Evolutionary conservation across 1,140 invertebrate species (phyloP).

Genomic region (Macrostomum lignano): DNA sequence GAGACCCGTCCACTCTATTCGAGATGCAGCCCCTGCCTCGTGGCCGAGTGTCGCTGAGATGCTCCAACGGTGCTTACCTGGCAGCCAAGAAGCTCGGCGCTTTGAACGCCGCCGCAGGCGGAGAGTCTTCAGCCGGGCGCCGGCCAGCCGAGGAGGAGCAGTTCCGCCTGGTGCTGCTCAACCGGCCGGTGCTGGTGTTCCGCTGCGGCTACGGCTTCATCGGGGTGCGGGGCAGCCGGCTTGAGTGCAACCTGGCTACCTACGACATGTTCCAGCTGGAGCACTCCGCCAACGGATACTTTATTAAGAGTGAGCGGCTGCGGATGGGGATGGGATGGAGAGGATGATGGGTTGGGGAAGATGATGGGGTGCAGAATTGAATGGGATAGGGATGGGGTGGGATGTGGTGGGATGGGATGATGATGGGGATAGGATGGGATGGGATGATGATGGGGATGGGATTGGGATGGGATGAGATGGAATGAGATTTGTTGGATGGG

Average conservation of each 20-base stretch:
- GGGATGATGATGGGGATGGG: no score
- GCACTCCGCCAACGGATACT: conserved; percentile 46
- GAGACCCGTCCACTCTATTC: conserved; percentile 36
- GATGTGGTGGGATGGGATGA: no score
- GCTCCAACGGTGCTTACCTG: conserved; percentile 59
- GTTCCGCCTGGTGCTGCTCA: conserved; percentile 38
- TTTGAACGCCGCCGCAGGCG: conserved; percentile 47
- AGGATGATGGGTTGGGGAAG: no score
- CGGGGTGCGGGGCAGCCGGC: conserved; percentile 51
- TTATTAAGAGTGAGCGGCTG: no score
- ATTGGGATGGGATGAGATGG: no score
- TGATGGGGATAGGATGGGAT: no score
- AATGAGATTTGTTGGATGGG: no score
- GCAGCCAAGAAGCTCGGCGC: conserved; percentile 71
- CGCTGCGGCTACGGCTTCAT: conserved; percentile 85
- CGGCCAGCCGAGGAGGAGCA: conserved; percentile 50
- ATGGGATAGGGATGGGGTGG: no score
- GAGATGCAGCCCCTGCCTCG: conserved; percentile 64
- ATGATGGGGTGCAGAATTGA: no score
- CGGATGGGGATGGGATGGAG: no score
- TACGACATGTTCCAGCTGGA: conserved; percentile 73
- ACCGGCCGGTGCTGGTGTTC: conserved; percentile 56
- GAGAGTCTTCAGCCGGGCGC: no score
- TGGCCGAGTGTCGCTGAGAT: conserved; percentile 57
- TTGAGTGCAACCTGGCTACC: conserved; percentile 76